phyloP scores from a whole-genome alignment of 2,797 vertebrate species.

The Naso thynnoides region DNA sequence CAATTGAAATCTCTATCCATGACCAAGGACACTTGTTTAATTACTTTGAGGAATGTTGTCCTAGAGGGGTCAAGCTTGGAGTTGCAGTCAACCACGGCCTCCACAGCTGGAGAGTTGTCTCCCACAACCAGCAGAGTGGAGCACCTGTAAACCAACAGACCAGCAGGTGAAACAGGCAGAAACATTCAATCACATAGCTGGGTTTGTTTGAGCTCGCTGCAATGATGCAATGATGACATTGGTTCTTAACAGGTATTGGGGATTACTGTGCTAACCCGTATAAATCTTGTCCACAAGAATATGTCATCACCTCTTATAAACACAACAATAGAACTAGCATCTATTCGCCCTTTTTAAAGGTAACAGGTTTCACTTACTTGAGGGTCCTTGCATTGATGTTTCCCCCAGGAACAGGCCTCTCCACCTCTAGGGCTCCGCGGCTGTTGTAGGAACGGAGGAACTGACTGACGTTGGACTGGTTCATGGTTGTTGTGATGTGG shows the following conservation, averaged over 20 bases:
- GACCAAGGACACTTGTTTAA: not conserved
- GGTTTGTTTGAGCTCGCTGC: not conserved
- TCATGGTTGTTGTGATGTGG: conserved; percentile 90
- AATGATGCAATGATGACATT: not conserved
- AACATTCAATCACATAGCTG: not conserved
- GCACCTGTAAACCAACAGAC: conserved; percentile 82
- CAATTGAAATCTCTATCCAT: not conserved
- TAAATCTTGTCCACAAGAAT: not conserved
- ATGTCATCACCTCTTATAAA: not conserved
- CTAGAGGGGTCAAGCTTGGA: conserved; percentile 94
- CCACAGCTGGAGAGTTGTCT: conserved; percentile 92
- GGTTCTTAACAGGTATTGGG: not conserved
- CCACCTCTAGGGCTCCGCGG: conserved; percentile 90
- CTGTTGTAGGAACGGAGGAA: conserved; percentile 94
- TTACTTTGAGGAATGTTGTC: conserved; percentile 95
- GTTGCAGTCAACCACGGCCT: conserved; percentile 96
- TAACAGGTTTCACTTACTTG: conserved; percentile 85
- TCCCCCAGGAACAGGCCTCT: conserved; percentile 87
- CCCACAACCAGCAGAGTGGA: conserved; percentile 92
- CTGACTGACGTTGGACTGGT: conserved; percentile 91
- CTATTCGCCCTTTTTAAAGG: not conserved
- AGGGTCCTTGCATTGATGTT: conserved; percentile 86
- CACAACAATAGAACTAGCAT: not conserved
- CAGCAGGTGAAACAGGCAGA: not conserved
- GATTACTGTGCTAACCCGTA: not conserved